Evolutionary conservation across 2,113 vertebrate species (phyloP).

Genomic region (Microcebus lehilahytsara): DNA sequence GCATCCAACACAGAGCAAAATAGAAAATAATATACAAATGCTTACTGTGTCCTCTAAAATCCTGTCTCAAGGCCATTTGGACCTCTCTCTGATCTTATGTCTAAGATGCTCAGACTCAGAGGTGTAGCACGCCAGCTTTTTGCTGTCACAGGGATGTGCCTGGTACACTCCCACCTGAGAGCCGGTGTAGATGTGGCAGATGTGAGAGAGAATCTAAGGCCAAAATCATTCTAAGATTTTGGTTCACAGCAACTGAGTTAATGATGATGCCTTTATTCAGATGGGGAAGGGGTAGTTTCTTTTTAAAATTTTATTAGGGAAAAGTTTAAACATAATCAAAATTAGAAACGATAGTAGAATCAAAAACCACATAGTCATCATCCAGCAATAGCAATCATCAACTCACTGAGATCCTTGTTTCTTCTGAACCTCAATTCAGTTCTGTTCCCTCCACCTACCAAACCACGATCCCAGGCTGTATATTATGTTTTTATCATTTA

Average conservation of each 20-base stretch:
- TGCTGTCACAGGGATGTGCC: background rate
- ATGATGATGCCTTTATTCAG: background rate
- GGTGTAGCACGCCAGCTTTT: no score
- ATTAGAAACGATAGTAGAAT: background rate
- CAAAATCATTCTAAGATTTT: background rate
- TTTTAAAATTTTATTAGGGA: background rate
- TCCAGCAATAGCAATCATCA: accelerated
- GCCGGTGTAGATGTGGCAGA: background rate
- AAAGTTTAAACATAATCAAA: background rate
- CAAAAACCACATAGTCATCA: background rate
- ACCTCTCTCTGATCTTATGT: no score
- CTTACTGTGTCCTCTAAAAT: no score
- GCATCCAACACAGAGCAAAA: background rate
- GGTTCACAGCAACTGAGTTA: background rate
- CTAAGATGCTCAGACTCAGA: background rate
- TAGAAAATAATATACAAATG: background rate
- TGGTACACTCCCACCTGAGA: no score
- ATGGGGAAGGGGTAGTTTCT: background rate
- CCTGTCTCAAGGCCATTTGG: background rate
- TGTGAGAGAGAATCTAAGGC: background rate
- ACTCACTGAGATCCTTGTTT: background rate
- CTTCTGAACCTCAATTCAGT: accelerated
- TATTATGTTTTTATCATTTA: background rate
- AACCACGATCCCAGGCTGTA: no score
- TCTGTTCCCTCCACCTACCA: background rate